Conservation (phyloP, 1,140 invertebrate genomes). For the Gryllus bimaculatus region DNA sequence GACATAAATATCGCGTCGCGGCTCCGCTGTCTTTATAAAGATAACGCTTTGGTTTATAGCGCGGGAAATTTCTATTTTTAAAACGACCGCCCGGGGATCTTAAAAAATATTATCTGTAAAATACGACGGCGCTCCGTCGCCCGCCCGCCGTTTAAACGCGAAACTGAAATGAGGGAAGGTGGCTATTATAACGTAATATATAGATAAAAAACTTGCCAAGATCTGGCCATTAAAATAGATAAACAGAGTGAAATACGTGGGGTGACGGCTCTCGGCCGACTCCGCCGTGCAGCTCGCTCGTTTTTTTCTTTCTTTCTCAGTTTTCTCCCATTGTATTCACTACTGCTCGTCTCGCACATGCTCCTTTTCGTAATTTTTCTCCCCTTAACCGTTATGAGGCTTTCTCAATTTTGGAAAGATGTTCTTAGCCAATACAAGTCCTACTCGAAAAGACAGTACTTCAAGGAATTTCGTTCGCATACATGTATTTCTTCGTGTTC, state of each 20-base stretch:
- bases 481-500: no score
- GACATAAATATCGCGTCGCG: neutral
- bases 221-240: neutral
- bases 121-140: neutral
- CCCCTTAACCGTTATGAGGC: no score
- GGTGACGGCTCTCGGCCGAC: neutral
- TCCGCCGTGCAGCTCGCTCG: no score
- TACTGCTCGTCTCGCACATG: no score
- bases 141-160: neutral
- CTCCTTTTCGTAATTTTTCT: no score
- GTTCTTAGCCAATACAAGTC: no score
- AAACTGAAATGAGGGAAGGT: neutral
- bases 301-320: no score
- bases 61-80: conserved; percentile 1
- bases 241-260: neutral
- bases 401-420: no score
- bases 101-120: neutral
- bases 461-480: no score
- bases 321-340: no score
- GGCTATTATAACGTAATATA: conserved; percentile 2
- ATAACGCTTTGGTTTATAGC: neutral
- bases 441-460: no score
- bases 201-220: neutral
- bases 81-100: neutral
- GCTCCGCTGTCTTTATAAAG: neutral